Evolutionary conservation across 2,888 invertebrate genomes (phyloP), one percentile per base, ranked within the genome.

Genomic region (Harpalus rufipes): DNA sequence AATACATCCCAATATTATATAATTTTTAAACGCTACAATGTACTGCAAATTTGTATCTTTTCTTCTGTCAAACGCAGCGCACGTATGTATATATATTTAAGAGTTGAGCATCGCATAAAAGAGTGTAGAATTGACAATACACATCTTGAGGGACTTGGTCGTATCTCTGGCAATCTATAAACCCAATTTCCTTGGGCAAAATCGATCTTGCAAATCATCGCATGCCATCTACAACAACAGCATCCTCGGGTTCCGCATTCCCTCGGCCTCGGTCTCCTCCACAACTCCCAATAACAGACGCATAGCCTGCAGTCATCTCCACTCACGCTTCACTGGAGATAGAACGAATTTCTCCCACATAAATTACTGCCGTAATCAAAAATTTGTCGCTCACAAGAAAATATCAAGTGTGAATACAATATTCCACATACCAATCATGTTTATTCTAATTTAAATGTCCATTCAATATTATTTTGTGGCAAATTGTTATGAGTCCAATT

Each of bases 131-230:
- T 51, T 68, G 68, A 68, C 68, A 68, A 68, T 68, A 68, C 68
- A 68, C 63, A 32, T 12, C 68, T 25, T 32, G 14, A 68, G 25
- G 39, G 68, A 51, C 68, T 12, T 12, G 12, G 68, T 39, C 86
- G 87, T 88, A 89, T 89, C 89, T 86, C 86, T 86, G 25, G 86
- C 88, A 88, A 90, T 90, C 90, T 89, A 90, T 90, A 89, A 90
- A 90, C 89, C 89, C 90, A 90, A 90, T 90, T 90, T 90, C 90
- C 90, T 88, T 74, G 88, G 88, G 86, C 88, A 88, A 88, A 89
- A 90, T 90, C 90, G 89, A 89, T 89, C 89, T 89, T 87, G 88
- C 89, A 89, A 90, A 90, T 90, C 90, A 89, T 88, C 89, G 88
- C 88, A 88, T 88, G 87, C 87, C 76, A 83, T 83, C 83, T 76